Evolutionary conservation across 2,797 vertebrate species (phyloP), one percentile per base, ranked within the genome.

Genomic region (Acipenser oxyrinchus): DNA sequence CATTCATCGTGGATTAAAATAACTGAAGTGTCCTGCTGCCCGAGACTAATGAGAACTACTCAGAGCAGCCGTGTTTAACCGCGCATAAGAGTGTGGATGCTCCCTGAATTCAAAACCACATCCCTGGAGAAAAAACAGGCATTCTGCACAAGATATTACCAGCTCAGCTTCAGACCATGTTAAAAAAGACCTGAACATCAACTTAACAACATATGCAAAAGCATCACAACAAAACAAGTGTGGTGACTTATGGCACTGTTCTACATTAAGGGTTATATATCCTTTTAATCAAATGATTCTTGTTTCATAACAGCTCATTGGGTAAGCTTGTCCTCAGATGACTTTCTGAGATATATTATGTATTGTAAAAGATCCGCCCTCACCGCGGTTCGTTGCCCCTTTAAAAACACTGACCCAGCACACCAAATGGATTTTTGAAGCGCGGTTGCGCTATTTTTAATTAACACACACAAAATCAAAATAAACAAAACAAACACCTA

Each of bases 81-180:
- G 78, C 79, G 80, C 79, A 77, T 67, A 55, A 69, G 71, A 60
- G 66, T 77, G 57, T 74, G 60, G 71, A 70, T 62, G 55, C 64
- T 51, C 61, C 55, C 58, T 70, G 79, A 77, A 78, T 82, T 81
- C 82, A 83, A 80, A 77, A 79, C 76, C 82, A 86, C 78, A 75
- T 76, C 72, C 68, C 57, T 68, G 61, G 62, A 15, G n/a, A 67
- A 63, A 10, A 60, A 51, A 58, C 51, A 52, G 37, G 48, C 49
- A 9, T 77, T 79, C 70, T 78, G 75, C 75, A 73, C 61, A 55
- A 81, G 78, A 18, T 2, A 18, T 81, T 81, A 82, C 78, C 79
- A 75, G 59, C 66, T 70, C 68, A 58, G 23, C 11, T 50, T 52
- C 55, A 58, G 4, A 1, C 48, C 51, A 61, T 18, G 15, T 18